These are phyloP conservation scores for Trileptium ribeirensis DNA, from an alignment of 2,888 invertebrate genomes.

Conservation along the genomic window DNA sequence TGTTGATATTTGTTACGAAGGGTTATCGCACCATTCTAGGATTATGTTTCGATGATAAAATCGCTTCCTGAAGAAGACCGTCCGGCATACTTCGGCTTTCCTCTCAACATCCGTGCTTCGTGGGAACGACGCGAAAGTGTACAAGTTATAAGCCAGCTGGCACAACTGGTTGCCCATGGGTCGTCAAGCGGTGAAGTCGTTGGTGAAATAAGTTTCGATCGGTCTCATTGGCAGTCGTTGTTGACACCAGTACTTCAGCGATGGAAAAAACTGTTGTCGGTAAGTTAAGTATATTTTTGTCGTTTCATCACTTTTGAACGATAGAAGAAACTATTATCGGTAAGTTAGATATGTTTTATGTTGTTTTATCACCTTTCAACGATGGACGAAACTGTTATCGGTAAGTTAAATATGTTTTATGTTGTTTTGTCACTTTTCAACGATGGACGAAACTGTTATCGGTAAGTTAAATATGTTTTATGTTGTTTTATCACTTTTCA, in stretches of 20 bases:
- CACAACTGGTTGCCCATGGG: conserved; percentile 29
- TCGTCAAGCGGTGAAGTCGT: conserved; percentile 25
- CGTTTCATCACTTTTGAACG: not conserved
- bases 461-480: not conserved
- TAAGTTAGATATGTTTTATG: not conserved
- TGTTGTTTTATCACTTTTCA: not conserved
- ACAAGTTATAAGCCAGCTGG: conserved; percentile 62
- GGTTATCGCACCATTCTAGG: too few relatives aligned
- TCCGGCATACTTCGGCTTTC: conserved; percentile 71
- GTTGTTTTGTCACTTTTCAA: not conserved
- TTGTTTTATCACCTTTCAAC: not conserved
- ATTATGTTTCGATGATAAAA: conserved; percentile 63
- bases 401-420: not conserved
- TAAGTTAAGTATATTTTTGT: not conserved
- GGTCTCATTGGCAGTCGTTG: conserved; percentile 60
- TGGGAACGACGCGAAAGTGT: conserved; percentile 67
- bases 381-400: not conserved
- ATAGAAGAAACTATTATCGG: not conserved
- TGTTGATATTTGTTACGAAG: too few relatives aligned
- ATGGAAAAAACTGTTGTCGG: conserved; percentile 69
- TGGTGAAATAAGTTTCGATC: conserved; percentile 56
- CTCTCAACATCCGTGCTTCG: conserved; percentile 75
- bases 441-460: not conserved
- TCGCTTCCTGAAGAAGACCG: conserved; percentile 66
- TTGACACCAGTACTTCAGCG: conserved; percentile 66